Conservation (phyloP, 2,797 vertebrate genomes). For the Pseudocheirus occidentalis region DNA sequence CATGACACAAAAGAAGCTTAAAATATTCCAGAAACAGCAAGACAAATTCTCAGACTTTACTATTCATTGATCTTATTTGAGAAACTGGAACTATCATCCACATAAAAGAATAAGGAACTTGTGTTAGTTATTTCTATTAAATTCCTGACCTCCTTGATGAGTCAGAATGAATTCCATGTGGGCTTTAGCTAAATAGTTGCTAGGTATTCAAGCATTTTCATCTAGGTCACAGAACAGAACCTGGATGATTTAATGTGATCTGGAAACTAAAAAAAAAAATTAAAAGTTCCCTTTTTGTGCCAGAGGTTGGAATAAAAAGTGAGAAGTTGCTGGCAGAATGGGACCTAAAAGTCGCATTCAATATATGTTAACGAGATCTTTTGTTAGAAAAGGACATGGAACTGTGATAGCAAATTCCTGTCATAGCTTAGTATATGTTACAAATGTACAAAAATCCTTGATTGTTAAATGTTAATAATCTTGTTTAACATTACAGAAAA, state of each 20-base stretch:
- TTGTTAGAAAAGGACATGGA: not conserved
- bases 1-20: not conserved
- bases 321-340: not conserved
- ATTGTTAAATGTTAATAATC: not conserved
- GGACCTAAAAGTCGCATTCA: not conserved
- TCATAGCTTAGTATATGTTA: not conserved
- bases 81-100: not conserved
- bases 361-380: not conserved
- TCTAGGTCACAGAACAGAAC: not conserved
- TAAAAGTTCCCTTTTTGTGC: not conserved
- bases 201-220: not conserved
- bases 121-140: not conserved
- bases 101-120: not conserved
- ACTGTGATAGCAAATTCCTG: not conserved
- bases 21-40: not conserved
- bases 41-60: not conserved
- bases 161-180: not conserved
- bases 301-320: not conserved
- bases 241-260: not conserved
- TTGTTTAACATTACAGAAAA: not conserved
- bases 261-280: not conserved
- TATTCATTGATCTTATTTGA: not conserved
- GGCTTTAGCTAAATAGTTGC: not conserved
- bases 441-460: not conserved
- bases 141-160: not conserved